A percentile compares a stretch with the other conserved stretches of the same genome.
Evolutionary conservation across 2,113 vertebrate species (phyloP).

Genomic region (Picathartes gymnocephalus): DNA sequence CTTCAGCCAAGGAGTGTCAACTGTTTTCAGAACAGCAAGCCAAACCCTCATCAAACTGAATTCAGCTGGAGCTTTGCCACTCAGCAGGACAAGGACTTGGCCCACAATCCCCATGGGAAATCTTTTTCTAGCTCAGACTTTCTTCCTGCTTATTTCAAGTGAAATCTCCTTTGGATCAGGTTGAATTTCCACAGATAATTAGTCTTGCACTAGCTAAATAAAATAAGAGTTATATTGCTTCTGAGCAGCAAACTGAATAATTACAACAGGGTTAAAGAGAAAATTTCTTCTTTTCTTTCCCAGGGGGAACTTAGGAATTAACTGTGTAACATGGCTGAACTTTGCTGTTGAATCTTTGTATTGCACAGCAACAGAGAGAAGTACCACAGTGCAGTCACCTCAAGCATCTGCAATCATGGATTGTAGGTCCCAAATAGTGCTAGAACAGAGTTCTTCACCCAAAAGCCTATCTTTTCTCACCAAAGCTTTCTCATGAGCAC

Average conservation of each 20-base stretch:
- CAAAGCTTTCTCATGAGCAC: background rate
- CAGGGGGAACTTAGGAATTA: background rate
- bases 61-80: constrained; percentile 55
- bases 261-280: constrained; percentile 19
- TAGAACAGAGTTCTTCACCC: background rate
- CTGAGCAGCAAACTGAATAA: constrained; percentile 13
- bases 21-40: constrained; percentile 45
- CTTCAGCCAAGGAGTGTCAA: constrained; percentile 53
- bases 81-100: constrained; percentile 30
- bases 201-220: constrained; percentile 51
- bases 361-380: background rate
- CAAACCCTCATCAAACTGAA: constrained; percentile 51
- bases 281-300: background rate
- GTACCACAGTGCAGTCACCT: background rate
- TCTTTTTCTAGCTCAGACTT: constrained; percentile 32
- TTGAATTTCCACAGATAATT: constrained; percentile 64
- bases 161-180: constrained; percentile 35
- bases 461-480: background rate
- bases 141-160: constrained; percentile 47
- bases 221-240: constrained; percentile 32
- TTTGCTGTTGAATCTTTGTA: background rate
- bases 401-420: background rate
- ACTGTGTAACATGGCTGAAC: background rate
- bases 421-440: background rate
- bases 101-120: constrained; percentile 49